phyloP scores from a whole-genome alignment of 2,113 vertebrate species.

The Chloebia gouldiae region DNA sequence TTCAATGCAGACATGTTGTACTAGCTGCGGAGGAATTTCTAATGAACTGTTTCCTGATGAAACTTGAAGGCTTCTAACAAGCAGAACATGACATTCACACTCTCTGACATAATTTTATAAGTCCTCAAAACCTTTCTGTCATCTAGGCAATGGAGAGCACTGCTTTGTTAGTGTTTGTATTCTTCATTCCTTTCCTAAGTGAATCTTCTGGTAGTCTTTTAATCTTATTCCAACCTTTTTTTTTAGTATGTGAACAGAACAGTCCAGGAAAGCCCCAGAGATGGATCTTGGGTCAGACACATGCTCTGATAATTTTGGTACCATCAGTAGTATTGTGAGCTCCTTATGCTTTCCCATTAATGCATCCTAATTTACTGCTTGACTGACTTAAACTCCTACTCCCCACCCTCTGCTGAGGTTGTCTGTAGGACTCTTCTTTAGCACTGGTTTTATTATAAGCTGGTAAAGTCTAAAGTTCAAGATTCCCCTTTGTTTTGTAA shows the following conservation, averaged over 20 bases:
- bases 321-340: background rate
- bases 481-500: background rate
- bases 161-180: background rate
- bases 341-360: background rate
- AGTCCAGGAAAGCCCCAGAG: background rate
- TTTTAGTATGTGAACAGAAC: background rate
- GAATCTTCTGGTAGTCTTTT: background rate
- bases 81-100: background rate
- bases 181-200: background rate
- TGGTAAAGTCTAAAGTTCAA: background rate
- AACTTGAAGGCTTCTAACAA: background rate
- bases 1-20: background rate
- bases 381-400: background rate
- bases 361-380: background rate
- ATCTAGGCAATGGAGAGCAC: background rate
- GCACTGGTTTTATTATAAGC: background rate
- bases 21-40: conserved; percentile 5
- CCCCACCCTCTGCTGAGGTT: background rate
- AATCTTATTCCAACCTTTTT: background rate
- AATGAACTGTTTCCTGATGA: conserved; percentile 19
- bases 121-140: background rate
- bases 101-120: background rate
- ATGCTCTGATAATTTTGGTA: background rate
- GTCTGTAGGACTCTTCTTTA: background rate
- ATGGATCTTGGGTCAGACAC: background rate